Percentiles rank a stretch among this genome's conserved stretches.
Conservation (phyloP, 2,113 vertebrate genomes). For the Aphelocoma coerulescens region DNA sequence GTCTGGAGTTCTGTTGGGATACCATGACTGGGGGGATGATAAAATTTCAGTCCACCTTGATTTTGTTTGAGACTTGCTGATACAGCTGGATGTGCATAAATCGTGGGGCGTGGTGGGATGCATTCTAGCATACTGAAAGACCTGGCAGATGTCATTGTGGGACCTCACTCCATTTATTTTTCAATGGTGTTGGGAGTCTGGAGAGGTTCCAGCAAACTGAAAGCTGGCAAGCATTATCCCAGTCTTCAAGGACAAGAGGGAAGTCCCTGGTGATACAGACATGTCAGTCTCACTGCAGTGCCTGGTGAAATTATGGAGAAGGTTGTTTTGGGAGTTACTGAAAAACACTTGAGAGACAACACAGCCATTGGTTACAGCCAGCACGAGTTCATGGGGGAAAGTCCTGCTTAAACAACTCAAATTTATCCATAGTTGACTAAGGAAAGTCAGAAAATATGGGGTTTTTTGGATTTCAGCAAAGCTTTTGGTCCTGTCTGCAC, state of each 20-base stretch:
- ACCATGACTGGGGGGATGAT: fast-evolving
- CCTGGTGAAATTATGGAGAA: not conserved
- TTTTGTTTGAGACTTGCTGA: not conserved
- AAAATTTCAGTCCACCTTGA: not conserved
- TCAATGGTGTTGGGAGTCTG: not conserved
- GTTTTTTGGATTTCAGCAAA: not conserved
- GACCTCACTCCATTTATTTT: not conserved
- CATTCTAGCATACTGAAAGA: not conserved
- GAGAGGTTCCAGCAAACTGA: not conserved
- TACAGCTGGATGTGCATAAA: not conserved
- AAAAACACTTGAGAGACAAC: not conserved
- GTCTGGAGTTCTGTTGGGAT: not conserved
- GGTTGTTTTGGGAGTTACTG: not conserved
- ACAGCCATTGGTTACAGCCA: not conserved
- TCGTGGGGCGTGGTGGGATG: not conserved
- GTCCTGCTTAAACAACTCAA: not conserved
- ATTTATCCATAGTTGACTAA: not conserved
- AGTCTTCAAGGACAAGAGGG: not conserved
- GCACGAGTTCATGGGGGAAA: not conserved
- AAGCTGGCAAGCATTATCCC: not conserved
- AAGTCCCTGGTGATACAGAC: not conserved
- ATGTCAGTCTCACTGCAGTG: not conserved
- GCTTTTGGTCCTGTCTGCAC: not conserved
- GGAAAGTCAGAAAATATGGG: not conserved
- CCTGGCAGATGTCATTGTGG: not conserved